These are phyloP conservation scores for Erpobdella octoculata DNA, from an alignment of 2,888 invertebrate species.

Conservation along the genomic window DNA sequence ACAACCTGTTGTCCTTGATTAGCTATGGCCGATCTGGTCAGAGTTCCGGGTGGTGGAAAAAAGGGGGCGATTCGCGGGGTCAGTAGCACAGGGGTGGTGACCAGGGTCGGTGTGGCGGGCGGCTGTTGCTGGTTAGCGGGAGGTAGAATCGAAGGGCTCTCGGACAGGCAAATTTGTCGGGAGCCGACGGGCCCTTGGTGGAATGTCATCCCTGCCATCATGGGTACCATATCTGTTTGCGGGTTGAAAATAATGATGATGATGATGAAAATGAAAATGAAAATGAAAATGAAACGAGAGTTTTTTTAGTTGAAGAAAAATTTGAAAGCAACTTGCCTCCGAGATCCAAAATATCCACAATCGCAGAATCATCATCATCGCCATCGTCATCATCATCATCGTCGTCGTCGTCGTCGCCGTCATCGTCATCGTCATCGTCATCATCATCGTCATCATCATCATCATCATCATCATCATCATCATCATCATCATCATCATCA, in stretches of 20 bases:
- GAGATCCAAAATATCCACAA: not conserved
- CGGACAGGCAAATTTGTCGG: not conserved
- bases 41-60: conserved; percentile 3
- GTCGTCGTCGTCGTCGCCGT: not conserved
- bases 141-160: not conserved
- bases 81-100: conserved; percentile 13
- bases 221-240: not conserved
- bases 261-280: no score
- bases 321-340: not conserved
- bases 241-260: not conserved
- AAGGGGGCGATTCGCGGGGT: conserved; percentile 7
- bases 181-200: not conserved
- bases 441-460: conserved; percentile 22
- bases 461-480: conserved; percentile 25
- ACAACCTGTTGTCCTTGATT: conserved; percentile 4
- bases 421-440: not conserved
- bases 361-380: not conserved
- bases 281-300: no score
- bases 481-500: conserved; percentile 27
- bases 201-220: not conserved
- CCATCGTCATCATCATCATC: conserved; percentile 16
- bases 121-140: not conserved
- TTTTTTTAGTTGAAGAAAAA: no score
- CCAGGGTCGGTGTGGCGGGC: not conserved
- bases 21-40: not conserved